Conservation (phyloP, 2,797 vertebrate species). For the Tiaroga cobitis region DNA sequence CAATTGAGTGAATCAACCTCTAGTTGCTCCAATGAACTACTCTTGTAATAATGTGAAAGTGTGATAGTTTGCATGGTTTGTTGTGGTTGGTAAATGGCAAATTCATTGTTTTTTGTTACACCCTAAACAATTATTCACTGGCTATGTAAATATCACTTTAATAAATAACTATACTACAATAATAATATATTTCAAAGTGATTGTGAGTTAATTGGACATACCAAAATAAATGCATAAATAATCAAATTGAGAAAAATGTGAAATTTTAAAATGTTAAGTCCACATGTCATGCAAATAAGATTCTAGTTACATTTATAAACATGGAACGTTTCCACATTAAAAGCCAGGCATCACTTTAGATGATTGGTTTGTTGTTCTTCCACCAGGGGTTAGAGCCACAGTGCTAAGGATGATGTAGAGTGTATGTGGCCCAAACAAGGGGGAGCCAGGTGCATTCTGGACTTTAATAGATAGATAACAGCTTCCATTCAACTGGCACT, state of each 20-base stretch:
- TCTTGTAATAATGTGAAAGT: constrained; percentile 8
- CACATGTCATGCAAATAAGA: too few species aligned
- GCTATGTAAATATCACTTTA: background rate
- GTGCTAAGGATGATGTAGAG: constrained; percentile 37
- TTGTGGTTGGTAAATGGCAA: background rate
- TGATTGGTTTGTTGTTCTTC: constrained; percentile 18
- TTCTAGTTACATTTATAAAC: background rate
- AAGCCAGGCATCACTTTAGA: constrained; percentile 20
- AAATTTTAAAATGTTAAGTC: too few species aligned
- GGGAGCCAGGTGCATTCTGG: constrained; percentile 45
- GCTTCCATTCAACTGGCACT: constrained; percentile 29
- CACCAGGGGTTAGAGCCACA: background rate
- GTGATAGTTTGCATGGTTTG: background rate
- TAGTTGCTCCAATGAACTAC: background rate
- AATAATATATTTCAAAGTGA: background rate
- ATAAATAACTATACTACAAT: background rate
- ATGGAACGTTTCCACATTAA: background rate
- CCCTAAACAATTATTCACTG: background rate
- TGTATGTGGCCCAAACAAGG: background rate
- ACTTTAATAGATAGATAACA: constrained; percentile 44
- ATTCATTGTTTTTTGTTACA: background rate
- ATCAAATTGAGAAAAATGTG: too few species aligned
- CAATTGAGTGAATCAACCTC: background rate
- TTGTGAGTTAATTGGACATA: background rate
- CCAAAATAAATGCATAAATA: background rate